A percentile compares a stretch with the other conserved stretches of the same genome.
These are phyloP conservation scores for Anhinga rufa DNA, from an alignment of 2,113 vertebrate genomes.

Conservation along the genomic window DNA sequence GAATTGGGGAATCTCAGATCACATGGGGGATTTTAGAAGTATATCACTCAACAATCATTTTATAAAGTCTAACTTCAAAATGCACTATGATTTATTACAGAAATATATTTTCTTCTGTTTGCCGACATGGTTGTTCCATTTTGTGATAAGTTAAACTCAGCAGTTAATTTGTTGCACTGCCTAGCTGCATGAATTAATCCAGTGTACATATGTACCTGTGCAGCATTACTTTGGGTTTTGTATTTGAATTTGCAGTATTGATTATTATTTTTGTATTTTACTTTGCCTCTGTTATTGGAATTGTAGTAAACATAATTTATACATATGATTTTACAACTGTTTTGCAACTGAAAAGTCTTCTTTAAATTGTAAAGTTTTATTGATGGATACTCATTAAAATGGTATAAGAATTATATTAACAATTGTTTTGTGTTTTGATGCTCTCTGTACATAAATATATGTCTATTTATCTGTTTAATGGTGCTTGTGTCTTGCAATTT, in stretches of 20 bases:
- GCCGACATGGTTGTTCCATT: conserved; percentile 50
- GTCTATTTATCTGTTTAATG: conserved; percentile 66
- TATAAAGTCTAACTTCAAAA: conserved; percentile 60
- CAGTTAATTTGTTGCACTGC: conserved; percentile 64
- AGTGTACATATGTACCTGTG: conserved; percentile 58
- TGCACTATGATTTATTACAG: conserved; percentile 60
- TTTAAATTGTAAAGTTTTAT: conserved; percentile 70
- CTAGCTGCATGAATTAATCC: conserved; percentile 64
- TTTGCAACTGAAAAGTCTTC: conserved; percentile 67
- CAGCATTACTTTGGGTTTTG: conserved; percentile 64
- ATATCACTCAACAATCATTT: conserved; percentile 62
- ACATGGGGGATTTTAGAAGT: conserved; percentile 52
- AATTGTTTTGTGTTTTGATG: conserved; percentile 66
- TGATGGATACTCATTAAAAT: conserved; percentile 68
- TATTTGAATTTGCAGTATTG: conserved; percentile 70
- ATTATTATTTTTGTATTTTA: conserved; percentile 72
- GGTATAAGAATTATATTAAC: conserved; percentile 69
- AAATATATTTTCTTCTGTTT: conserved; percentile 61
- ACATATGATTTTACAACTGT: conserved; percentile 68
- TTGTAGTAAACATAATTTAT: conserved; percentile 68
- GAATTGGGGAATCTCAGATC: conserved; percentile 38
- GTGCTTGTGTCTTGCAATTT: conserved; percentile 66
- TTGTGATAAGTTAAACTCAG: conserved; percentile 63
- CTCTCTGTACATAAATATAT: conserved; percentile 66
- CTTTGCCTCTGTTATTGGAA: conserved; percentile 65